Percentiles rank a stretch among this genome's conserved stretches.
Evolutionary conservation across 2,797 vertebrate genomes (phyloP).

Genomic region (Strix occidentalis): DNA sequence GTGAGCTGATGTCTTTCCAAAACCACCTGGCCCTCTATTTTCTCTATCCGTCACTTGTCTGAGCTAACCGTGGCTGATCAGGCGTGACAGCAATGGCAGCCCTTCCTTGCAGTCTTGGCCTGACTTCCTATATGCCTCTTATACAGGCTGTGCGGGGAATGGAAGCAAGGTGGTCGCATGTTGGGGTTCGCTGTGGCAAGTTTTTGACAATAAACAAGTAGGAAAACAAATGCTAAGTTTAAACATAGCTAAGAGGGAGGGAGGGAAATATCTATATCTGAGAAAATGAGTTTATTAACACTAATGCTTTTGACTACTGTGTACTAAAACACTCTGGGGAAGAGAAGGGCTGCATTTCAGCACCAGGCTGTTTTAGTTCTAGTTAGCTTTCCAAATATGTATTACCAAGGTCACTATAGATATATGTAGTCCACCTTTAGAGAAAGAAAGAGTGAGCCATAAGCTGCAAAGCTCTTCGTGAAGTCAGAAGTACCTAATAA

Average conservation of each 20-base stretch:
- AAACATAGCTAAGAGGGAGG: background rate
- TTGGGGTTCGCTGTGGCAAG: background rate
- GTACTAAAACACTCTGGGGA: background rate
- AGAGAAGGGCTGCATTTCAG: background rate
- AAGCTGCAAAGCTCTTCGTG: background rate
- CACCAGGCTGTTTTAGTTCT: background rate
- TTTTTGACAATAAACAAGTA: background rate
- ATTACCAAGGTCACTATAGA: background rate
- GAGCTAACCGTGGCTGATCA: background rate
- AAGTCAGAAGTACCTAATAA: background rate
- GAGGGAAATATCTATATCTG: background rate
- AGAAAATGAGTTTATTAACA: background rate
- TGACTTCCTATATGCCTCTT: background rate
- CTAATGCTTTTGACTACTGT: background rate
- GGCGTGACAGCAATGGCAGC: background rate
- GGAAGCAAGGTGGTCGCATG: accelerated
- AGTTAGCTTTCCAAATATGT: background rate
- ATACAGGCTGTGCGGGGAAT: background rate
- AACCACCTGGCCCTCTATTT: background rate
- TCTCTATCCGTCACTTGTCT: background rate
- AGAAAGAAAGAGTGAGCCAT: background rate
- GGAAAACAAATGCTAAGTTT: background rate
- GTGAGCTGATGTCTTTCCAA: background rate
- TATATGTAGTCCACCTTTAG: background rate
- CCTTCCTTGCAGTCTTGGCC: background rate